Conservation (phyloP, 1,140 invertebrate species). For the Teleogryllus occipitalis region DNA sequence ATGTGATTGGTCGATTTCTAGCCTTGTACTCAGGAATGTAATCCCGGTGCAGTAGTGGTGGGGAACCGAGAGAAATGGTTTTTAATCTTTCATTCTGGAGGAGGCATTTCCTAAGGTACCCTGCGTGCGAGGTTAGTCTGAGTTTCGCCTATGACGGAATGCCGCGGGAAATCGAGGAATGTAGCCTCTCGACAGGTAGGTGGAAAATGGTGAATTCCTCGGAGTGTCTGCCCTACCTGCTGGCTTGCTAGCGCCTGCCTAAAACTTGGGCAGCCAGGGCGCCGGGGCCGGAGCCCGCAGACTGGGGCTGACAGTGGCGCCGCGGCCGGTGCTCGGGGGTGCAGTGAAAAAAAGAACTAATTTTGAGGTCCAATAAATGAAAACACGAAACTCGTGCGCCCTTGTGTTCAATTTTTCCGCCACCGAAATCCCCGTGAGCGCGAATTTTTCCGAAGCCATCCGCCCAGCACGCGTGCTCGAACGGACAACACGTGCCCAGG, state of each 20-base stretch:
- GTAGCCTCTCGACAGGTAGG: not conserved
- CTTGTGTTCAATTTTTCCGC: too few species aligned
- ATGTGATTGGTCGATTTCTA: not conserved
- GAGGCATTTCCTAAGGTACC: not conserved
- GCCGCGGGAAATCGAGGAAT: not conserved
- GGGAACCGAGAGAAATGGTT: not conserved
- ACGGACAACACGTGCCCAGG: too few species aligned
- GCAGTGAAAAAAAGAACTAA: too few species aligned
- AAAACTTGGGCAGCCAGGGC: not conserved
- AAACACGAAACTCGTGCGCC: too few species aligned
- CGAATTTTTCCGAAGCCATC: too few species aligned
- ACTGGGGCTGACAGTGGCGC: too few species aligned
- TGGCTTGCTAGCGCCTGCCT: not conserved
- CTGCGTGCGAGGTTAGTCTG: not conserved
- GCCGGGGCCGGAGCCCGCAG: too few species aligned
- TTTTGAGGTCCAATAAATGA: too few species aligned
- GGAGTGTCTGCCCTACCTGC: not conserved
- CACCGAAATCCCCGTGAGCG: too few species aligned
- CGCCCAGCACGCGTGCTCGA: too few species aligned
- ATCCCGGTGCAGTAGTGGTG: not conserved
- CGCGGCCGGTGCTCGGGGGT: too few species aligned
- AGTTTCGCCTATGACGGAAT: not conserved
- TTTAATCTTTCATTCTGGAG: slow-evolving; percentile 1
- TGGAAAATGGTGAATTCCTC: not conserved
- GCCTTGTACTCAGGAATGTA: not conserved